Evolutionary conservation across 2,888 invertebrate species (phyloP).

Genomic region (Scaptomyza cyrtandrae): DNA sequence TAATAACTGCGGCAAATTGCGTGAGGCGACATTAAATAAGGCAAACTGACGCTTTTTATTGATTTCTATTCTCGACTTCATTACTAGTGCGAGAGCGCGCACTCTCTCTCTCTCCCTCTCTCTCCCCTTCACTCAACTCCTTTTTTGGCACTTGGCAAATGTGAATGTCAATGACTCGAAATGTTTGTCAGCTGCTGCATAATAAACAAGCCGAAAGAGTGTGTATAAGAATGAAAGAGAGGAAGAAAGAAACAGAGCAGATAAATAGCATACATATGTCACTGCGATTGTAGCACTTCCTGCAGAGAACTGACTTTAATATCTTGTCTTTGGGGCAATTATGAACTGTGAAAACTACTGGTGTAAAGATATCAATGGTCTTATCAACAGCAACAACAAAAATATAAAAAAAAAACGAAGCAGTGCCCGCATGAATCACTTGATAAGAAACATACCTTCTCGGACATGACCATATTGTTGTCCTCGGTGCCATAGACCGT

Average conservation of each 20-base stretch:
- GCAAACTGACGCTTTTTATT: conserved; percentile 62
- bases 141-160: conserved; percentile 39
- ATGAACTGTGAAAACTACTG: conserved; percentile 15
- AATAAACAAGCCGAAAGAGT: conserved; percentile 57
- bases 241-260: conserved; percentile 2
- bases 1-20: conserved; percentile 58
- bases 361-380: conserved; percentile 28
- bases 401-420: not conserved
- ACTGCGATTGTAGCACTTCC: conserved; percentile 62
- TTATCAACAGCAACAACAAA: conserved; percentile 24
- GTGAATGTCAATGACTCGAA: conserved; percentile 79
- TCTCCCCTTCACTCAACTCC: conserved; percentile 22
- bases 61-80: conserved; percentile 54
- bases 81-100: conserved; percentile 3
- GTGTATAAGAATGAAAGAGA: no score
- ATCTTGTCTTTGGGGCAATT: conserved; percentile 29
- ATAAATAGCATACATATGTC: conserved; percentile 40
- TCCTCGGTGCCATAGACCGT: conserved; percentile 98
- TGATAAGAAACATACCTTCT: conserved; percentile 87
- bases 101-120: not conserved
- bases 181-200: conserved; percentile 67
- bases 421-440: conserved; percentile 51
- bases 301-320: conserved; percentile 37
- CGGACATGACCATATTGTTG: conserved; percentile 98
- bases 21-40: conserved; percentile 63